Evolutionary conservation across 2,797 vertebrate genomes (phyloP).

Genomic region (Neomorphus geoffroyi): DNA sequence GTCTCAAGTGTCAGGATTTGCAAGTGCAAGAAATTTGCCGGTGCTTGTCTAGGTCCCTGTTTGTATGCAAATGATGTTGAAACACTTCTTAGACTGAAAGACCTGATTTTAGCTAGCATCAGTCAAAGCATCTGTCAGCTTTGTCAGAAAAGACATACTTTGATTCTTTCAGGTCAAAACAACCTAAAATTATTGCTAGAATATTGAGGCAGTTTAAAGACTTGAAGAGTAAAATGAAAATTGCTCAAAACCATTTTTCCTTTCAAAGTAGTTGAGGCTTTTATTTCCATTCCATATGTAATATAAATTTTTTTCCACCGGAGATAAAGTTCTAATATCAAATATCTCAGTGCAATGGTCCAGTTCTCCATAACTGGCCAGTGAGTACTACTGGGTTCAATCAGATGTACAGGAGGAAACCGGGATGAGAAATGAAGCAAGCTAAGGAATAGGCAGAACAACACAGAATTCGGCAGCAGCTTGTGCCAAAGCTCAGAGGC

Average conservation of each 20-base stretch:
- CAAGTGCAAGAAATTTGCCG: constrained; percentile 36
- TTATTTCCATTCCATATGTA: background rate
- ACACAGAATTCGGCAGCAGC: background rate
- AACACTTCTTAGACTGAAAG: constrained; percentile 24
- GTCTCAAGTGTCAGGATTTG: constrained; percentile 17
- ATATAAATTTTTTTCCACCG: background rate
- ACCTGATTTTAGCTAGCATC: background rate
- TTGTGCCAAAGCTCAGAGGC: background rate
- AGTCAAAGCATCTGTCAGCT: constrained; percentile 54
- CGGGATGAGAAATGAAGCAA: background rate
- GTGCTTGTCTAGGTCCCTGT: constrained; percentile 13
- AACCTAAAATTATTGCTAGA: constrained; percentile 29
- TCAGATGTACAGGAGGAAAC: background rate
- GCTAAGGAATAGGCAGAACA: background rate
- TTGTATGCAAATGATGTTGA: constrained; percentile 59
- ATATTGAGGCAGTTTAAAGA: background rate
- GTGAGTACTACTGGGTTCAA: background rate
- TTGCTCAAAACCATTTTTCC: background rate
- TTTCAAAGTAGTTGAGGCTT: background rate
- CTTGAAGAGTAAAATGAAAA: background rate
- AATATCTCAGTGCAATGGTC: background rate
- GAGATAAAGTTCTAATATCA: background rate
- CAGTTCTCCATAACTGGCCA: background rate
- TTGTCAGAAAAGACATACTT: constrained; percentile 36
- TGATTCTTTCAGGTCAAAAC: constrained; percentile 53